Evolutionary conservation across 2,797 vertebrate species (phyloP).

Genomic region (Enteromius thamalakanensis): DNA sequence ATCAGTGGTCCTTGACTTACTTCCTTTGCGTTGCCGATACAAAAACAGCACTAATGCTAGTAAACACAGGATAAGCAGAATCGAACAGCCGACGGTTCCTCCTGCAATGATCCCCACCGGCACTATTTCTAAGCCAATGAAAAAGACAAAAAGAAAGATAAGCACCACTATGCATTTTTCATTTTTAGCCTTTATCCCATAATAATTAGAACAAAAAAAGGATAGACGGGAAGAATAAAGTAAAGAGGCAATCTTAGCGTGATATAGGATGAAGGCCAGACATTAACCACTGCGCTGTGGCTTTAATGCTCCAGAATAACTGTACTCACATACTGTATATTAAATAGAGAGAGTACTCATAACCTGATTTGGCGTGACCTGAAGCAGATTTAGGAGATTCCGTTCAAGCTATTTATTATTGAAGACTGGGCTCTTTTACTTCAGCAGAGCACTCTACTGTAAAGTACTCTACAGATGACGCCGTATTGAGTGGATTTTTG

Average conservation of each 20-base stretch:
- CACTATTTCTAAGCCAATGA: slow-evolving; percentile 79
- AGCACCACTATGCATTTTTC: neutral
- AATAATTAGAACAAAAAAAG: neutral
- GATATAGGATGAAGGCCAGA: neutral
- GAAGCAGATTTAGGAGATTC: slow-evolving; percentile 15
- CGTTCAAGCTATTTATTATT: slow-evolving; percentile 33
- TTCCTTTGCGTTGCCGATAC: slow-evolving; percentile 96
- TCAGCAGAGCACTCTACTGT: slow-evolving; percentile 1
- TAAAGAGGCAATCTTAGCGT: neutral
- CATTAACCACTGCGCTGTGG: neutral
- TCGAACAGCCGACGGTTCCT: slow-evolving; percentile 83
- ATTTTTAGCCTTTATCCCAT: neutral
- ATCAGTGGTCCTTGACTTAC: slow-evolving; percentile 78
- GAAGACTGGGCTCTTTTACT: slow-evolving; percentile 10
- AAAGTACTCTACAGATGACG: neutral
- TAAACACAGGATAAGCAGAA: slow-evolving; percentile 84
- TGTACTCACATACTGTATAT: slow-evolving; percentile 4
- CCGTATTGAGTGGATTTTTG: neutral
- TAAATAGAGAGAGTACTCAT: slow-evolving; percentile 6
- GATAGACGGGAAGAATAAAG: neutral
- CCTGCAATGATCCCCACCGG: slow-evolving; percentile 89
- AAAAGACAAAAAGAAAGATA: neutral
- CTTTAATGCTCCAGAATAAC: neutral
- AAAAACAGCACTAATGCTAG: slow-evolving; percentile 85
- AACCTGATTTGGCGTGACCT: neutral